Percentiles rank a stretch among this genome's conserved stretches.
Evolutionary conservation across 2,797 vertebrate species (phyloP).

Genomic region (Uromys caudimaculatus): DNA sequence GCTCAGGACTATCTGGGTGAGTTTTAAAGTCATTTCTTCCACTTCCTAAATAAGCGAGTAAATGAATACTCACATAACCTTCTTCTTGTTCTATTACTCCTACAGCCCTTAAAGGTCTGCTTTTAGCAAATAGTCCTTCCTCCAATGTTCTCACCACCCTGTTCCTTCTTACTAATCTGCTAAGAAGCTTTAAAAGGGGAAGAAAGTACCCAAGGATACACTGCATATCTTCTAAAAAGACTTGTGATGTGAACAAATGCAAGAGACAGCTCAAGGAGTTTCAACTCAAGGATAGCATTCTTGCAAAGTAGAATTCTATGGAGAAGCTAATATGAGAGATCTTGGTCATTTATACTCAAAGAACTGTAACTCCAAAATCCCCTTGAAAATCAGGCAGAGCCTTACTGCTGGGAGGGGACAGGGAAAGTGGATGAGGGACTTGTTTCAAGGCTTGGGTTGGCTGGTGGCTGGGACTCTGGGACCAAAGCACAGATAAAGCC

Average conservation of each 20-base stretch:
- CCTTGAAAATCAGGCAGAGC: background rate
- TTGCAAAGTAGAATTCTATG: background rate
- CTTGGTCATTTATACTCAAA: background rate
- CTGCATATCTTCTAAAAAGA: background rate
- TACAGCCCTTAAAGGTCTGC: background rate
- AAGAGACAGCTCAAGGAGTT: background rate
- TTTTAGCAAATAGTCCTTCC: background rate
- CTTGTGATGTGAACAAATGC: background rate
- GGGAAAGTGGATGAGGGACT: background rate
- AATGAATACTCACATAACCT: background rate
- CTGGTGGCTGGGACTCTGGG: background rate
- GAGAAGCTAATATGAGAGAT: background rate
- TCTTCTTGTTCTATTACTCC: background rate
- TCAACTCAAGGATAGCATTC: background rate
- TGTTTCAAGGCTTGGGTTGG: background rate
- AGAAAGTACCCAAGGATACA: background rate
- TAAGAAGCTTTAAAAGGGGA: background rate
- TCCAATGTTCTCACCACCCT: background rate
- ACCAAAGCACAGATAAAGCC: background rate
- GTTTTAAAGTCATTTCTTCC: background rate
- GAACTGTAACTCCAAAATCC: background rate
- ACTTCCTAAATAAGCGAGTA: background rate
- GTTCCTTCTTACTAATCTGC: background rate
- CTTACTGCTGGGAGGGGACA: too few species aligned
- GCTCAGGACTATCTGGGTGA: background rate